These are phyloP conservation scores for Cebus imitator DNA, from an alignment of 2,113 vertebrate genomes.

Conservation along the genomic window DNA sequence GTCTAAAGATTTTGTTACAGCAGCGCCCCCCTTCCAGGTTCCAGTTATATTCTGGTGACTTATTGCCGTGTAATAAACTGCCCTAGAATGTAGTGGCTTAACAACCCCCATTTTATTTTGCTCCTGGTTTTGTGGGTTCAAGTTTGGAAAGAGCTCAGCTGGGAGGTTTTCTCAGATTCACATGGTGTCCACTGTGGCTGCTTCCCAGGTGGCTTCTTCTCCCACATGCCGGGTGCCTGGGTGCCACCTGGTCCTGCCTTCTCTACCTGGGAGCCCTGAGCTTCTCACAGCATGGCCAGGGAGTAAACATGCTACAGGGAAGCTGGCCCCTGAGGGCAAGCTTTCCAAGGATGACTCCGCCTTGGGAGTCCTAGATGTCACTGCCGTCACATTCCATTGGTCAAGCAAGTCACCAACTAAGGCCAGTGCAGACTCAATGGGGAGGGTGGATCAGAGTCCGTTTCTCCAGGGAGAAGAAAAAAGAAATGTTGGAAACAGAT, in stretches of 20 bases:
- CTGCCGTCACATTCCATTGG: fast-evolving
- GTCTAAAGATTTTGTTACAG: neutral
- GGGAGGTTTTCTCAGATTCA: fast-evolving
- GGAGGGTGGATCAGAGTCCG: fast-evolving
- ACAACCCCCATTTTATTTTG: neutral
- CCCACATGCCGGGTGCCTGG: fast-evolving
- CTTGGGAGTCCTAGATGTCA: neutral
- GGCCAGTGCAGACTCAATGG: neutral
- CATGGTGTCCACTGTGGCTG: fast-evolving
- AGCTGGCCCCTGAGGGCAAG: neutral
- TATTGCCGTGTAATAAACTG: fast-evolving
- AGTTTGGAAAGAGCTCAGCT: neutral
- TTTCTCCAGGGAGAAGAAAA: neutral
- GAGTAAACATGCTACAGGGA: fast-evolving
- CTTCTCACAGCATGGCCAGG: neutral
- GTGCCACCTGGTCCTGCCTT: fast-evolving
- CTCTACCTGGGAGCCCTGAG: neutral
- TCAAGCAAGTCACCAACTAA: neutral
- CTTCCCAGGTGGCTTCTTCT: too few relatives aligned
- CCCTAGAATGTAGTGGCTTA: fast-evolving
- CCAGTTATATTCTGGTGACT: fast-evolving
- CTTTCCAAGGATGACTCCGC: neutral
- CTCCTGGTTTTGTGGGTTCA: neutral
- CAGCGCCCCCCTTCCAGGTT: fast-evolving
- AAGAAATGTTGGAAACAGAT: too few relatives aligned